These are phyloP conservation scores for Rousettus madagascariensis DNA, from an alignment of 2,797 vertebrate species.

Conservation along the genomic window DNA sequence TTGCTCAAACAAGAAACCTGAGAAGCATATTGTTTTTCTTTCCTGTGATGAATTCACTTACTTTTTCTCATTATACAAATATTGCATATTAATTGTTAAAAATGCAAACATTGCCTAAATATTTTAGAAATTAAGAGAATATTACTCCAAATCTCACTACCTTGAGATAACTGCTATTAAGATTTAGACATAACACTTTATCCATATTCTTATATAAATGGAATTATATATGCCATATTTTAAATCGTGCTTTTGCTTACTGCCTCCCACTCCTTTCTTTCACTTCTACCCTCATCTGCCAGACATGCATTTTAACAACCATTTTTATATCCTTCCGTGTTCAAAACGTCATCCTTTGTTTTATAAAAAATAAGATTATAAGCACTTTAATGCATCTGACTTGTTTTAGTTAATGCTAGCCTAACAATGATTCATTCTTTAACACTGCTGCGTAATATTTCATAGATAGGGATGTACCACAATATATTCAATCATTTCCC, in stretches of 20 bases:
- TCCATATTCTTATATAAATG: background rate
- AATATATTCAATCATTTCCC: background rate
- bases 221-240: slow-evolving; percentile 14
- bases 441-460: slow-evolving; percentile 33
- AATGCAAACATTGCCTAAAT: slow-evolving; percentile 15
- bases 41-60: slow-evolving; percentile 32
- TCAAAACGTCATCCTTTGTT: slow-evolving; percentile 1
- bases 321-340: slow-evolving; percentile 24
- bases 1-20: slow-evolving; percentile 44
- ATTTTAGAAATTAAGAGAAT: slow-evolving; percentile 45
- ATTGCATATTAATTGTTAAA: slow-evolving; percentile 21
- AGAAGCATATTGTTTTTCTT: background rate
- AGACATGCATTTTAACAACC: slow-evolving; percentile 12
- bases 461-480: background rate
- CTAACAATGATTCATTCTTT: slow-evolving; percentile 24
- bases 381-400: background rate
- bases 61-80: slow-evolving; percentile 20
- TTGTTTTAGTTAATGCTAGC: slow-evolving; percentile 17
- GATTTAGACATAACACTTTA: background rate
- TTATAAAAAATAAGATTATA: slow-evolving; percentile 1
- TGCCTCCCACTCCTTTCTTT: slow-evolving; percentile 15
- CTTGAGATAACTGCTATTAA: slow-evolving; percentile 19
- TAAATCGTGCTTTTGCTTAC: slow-evolving; percentile 26
- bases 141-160: slow-evolving; percentile 7
- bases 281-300: background rate